Evolutionary conservation across 1,140 invertebrate species (phyloP).

Genomic region (Drosophila miranda): DNA sequence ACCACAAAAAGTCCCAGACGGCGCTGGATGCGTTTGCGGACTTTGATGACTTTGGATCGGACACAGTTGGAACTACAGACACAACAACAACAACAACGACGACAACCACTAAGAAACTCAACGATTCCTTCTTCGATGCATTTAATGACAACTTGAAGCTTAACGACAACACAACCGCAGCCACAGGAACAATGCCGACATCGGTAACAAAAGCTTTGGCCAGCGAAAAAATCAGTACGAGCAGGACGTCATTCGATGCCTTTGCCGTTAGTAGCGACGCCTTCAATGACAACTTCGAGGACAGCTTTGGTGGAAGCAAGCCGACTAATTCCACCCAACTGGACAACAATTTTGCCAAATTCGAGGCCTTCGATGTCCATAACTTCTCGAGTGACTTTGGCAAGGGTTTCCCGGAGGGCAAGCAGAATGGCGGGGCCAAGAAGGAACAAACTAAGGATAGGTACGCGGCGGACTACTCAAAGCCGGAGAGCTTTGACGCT

Average conservation of each 20-base stretch:
- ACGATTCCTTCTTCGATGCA: conserved; percentile 80
- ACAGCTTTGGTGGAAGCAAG: conserved; percentile 55
- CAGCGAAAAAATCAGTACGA: conserved; percentile 13
- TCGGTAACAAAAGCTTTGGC: conserved; percentile 9
- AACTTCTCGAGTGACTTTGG: conserved; percentile 68
- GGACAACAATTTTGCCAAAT: conserved; percentile 72
- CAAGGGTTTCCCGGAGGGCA: conserved; percentile 30
- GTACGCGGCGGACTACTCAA: conserved; percentile 77
- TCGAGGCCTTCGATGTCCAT: conserved; percentile 66
- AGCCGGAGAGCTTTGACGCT: conserved; percentile 75
- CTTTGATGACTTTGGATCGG: conserved; percentile 66
- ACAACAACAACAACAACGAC: conserved; percentile 19
- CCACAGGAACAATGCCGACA: conserved; percentile 6
- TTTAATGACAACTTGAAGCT: conserved; percentile 77
- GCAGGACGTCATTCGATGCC: conserved; percentile 51
- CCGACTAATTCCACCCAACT: conserved; percentile 22
- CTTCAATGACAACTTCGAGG: conserved; percentile 77
- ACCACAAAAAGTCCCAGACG: conserved; percentile 31
- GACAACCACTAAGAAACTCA: conserved; percentile 46
- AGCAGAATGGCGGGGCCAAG: conserved; percentile 40
- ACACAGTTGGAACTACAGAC: conserved; percentile 5
- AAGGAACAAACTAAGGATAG: conserved; percentile 52
- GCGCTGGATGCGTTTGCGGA: conserved; percentile 75
- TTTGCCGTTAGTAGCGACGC: conserved; percentile 54
- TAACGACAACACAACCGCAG: conserved; percentile 11